These are phyloP conservation scores for Cheilosia impressa DNA, from an alignment of 2,888 invertebrate genomes.

Conservation along the genomic window DNA sequence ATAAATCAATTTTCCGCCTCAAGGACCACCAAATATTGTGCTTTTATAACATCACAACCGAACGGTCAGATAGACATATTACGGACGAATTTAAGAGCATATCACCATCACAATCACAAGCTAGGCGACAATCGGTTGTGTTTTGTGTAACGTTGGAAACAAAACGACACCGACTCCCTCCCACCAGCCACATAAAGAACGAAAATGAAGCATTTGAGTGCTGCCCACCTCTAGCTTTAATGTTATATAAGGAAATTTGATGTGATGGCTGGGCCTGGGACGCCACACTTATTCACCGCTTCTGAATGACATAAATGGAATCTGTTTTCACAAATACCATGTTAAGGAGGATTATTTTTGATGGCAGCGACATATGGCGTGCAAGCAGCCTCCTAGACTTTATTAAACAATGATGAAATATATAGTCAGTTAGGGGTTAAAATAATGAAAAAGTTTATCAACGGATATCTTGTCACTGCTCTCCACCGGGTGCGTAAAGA, in stretches of 20 bases:
- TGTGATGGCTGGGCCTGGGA: background rate
- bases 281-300: background rate
- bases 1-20: constrained; percentile 64
- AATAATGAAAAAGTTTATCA: constrained; percentile 3
- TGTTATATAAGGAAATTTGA: constrained; percentile 3
- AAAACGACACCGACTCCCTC: constrained; percentile 17
- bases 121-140: background rate
- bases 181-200: constrained; percentile 40
- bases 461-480: background rate
- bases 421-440: constrained; percentile 8
- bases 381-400: constrained; percentile 26
- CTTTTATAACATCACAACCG: constrained; percentile 19
- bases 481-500: background rate
- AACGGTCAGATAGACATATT: constrained; percentile 33
- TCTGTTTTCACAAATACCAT: constrained; percentile 49
- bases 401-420: constrained; percentile 57
- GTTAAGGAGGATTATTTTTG: constrained; percentile 34
- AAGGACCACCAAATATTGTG: background rate
- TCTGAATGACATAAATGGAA: constrained; percentile 47
- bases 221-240: constrained; percentile 33
- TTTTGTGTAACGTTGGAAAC: constrained; percentile 14
- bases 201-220: constrained; percentile 57
- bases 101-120: background rate
- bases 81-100: constrained; percentile 13
- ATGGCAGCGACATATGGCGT: constrained; percentile 50